Evolutionary conservation across 2,113 vertebrate species (phyloP), one percentile per base, ranked within the genome.

Genomic region (Numenius arquata): DNA sequence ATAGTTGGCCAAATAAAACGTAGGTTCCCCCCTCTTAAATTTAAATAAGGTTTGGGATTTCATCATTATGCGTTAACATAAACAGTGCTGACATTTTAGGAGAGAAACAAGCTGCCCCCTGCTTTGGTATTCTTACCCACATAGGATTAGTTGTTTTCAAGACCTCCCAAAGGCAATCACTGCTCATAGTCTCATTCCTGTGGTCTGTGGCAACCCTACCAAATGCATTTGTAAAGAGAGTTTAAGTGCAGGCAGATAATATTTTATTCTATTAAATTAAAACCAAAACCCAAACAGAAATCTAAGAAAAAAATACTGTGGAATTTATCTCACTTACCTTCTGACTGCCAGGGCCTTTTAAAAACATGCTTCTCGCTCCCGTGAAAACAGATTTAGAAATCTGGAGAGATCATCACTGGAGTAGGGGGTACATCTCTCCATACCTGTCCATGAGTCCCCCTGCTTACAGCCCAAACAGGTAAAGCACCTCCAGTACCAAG

Each of bases 171-270:
- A 94, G n/a, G 80, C 61, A 89, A 70, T 50, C 73, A 68, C 61
- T 34, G 68, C 91, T 96, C 88, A 89, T 71, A 96, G 76, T 70
- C 81, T 89, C 75, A 80, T 95, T 97, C 96, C 95, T 96, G 94
- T 85, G 95, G 93, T 93, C 93, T 95, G 95, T 74, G 92, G 92
- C 85, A 96, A 84, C 68, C 73, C 87, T 67, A 94, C 84, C 2
- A 1, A 85, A 93, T 5, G 47, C 58, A 95, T 95, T 89, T 85
- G 36, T 90, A 90, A 93, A 68, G 73, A 68, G 47, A 93, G 85
- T 89, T 88, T 80, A 95, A 96, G 81, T 77, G 50, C 55, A 88
- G 38, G 50, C 77, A 93, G 58, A 91, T 56, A 95, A 93, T 95
- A 95, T 92, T 90, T 96, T 94, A 92, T 91, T 78, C 74, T 89